Conservation (phyloP, 2,797 vertebrate genomes). For the Chelonia mydas region DNA sequence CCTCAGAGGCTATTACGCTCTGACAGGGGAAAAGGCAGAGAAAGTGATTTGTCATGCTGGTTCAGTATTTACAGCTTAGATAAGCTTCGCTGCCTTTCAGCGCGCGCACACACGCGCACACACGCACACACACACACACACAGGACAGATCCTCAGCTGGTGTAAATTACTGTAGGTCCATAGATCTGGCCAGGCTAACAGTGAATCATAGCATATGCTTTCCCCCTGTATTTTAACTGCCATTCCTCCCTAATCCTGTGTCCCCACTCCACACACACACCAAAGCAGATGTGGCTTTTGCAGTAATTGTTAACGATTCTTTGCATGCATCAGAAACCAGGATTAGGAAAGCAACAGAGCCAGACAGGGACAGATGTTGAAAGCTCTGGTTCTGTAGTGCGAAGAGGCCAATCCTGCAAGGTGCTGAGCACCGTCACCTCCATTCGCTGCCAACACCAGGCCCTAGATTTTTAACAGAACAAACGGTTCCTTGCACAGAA, state of each 20-base stretch:
- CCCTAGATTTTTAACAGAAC: neutral
- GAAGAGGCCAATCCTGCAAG: neutral
- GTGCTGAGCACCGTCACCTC: fast-evolving
- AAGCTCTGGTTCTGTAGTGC: neutral
- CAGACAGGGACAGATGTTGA: neutral
- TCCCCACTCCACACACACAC: neutral
- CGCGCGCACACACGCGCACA: neutral
- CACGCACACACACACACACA: neutral
- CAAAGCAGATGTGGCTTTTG: neutral
- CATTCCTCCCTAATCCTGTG: fast-evolving
- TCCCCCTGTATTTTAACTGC: fast-evolving
- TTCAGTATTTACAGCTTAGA: neutral
- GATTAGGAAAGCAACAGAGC: neutral
- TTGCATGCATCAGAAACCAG: neutral
- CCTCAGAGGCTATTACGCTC: neutral
- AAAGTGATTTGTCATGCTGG: neutral
- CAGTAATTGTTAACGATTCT: neutral
- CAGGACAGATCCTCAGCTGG: neutral
- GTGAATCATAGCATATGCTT: neutral
- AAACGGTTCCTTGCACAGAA: constrained; percentile 20
- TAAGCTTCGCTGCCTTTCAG: neutral
- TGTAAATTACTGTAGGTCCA: neutral
- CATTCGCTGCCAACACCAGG: neutral
- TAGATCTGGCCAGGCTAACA: neutral
- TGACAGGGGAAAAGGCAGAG: neutral